These are phyloP conservation scores for Theocolax elegans DNA, from an alignment of 1,140 invertebrate species.

Conservation along the genomic window DNA sequence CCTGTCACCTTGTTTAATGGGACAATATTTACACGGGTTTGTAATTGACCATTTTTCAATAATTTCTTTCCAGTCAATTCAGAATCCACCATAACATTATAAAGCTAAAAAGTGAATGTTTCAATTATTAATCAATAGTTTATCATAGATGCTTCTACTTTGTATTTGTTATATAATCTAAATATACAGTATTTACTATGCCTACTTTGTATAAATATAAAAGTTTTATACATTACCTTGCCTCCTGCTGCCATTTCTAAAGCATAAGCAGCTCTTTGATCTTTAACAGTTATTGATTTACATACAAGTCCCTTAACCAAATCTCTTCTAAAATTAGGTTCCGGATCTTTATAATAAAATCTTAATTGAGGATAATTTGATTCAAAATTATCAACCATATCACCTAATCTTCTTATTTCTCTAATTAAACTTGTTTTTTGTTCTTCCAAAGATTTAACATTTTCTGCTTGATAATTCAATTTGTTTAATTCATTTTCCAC, in stretches of 20 bases:
- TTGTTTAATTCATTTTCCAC: conserved; percentile 70
- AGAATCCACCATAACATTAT: conserved; percentile 91
- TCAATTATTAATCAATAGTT: too few relatives aligned
- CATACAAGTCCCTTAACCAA: conserved; percentile 86
- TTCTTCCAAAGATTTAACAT: conserved; percentile 70
- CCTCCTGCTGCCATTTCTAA: conserved; percentile 89
- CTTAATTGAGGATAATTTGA: conserved; percentile 76
- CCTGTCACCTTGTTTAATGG: conserved; percentile 92
- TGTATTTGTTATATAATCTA: conserved; percentile 14
- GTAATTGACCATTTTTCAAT: conserved; percentile 84
- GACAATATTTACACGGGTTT: conserved; percentile 84
- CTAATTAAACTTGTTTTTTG: conserved; percentile 66
- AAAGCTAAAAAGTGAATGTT: conserved; percentile 76
- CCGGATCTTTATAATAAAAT: conserved; percentile 82
- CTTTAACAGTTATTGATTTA: conserved; percentile 78
- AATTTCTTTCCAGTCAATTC: conserved; percentile 87
- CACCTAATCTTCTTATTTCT: conserved; percentile 69
- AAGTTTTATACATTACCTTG: conserved; percentile 68
- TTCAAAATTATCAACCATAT: conserved; percentile 73
- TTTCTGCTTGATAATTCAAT: conserved; percentile 77
- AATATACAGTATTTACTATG: not conserved
- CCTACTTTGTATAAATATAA: not conserved
- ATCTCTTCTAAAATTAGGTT: conserved; percentile 79
- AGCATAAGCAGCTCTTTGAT: conserved; percentile 80
- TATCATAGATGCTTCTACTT: too few relatives aligned